Conservation (phyloP, 2,113 vertebrate species). For the Lycaon pictus region DNA sequence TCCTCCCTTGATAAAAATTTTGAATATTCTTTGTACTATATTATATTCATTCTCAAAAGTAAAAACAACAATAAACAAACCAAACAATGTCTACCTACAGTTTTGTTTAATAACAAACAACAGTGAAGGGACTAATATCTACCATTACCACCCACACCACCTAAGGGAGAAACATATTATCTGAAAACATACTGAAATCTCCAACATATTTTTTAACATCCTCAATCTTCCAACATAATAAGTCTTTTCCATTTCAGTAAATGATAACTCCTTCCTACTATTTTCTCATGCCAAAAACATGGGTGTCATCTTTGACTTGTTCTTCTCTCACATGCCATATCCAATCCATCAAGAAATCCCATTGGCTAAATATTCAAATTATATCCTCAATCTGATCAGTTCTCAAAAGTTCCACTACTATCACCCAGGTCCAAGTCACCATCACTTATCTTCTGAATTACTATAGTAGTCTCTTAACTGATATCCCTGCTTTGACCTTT, state of each 20-base stretch:
- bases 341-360: not conserved
- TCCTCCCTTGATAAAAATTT: constrained; percentile 6
- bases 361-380: not conserved
- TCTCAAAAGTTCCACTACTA: constrained; percentile 31
- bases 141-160: not conserved
- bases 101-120: not conserved
- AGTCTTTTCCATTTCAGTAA: not conserved
- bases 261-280: not conserved
- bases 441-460: not conserved
- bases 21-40: not conserved
- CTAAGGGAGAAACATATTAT: not conserved
- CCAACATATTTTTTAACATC: not conserved
- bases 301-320: not conserved
- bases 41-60: constrained; percentile 4
- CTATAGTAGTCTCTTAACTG: not conserved
- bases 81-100: not conserved
- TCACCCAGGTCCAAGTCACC: not conserved
- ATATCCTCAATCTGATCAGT: not conserved
- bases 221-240: not conserved
- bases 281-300: not conserved
- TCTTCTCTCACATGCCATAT: not conserved
- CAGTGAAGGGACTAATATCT: not conserved
- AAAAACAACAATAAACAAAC: not conserved
- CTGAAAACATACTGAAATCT: constrained; percentile 35
- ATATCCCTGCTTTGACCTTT: not conserved